Evolutionary conservation across 2,888 invertebrate species (phyloP), one percentile per base, ranked within the genome.

Genomic region (Nomada goodeniana): DNA sequence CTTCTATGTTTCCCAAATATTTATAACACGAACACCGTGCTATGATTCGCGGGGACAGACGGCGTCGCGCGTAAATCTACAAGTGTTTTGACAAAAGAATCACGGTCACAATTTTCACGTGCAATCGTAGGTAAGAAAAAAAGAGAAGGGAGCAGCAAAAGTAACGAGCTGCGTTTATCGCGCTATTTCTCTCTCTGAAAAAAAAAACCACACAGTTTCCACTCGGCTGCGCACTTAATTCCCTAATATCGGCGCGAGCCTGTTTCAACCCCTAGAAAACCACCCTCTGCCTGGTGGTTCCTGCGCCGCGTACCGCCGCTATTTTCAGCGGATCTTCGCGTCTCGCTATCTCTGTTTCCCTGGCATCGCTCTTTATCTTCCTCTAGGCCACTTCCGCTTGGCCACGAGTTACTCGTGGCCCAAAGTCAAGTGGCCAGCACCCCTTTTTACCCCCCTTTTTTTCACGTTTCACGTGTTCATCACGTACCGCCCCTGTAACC

Each of bases 381-480:
- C 53, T 72, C 55, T 55, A 72, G 60, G 53, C 50, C 67, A 61
- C 71, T 77, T 72, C 71, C 67, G 68, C 44, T 18, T 68, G 67
- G 77, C 75, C 76, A 72, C 60, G 73, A 71, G 69, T 80, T 59
- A 52, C 82, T 73, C 42, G 67, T 67, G 61, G 72, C 20, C 75
- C 76, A 83, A 86, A 86, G 86, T 85, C 86, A 85, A 86, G 85
- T 82, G 76, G 69, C 68, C 44, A 52, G 18, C 72, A 36, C 59
- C 50, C 77, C 36, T 76, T 75, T 80, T 81, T 71, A 23, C 23
- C 50, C n/a, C 36, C 1, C n/a, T 9, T 47, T 26, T 72, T 20
- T 57, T 1, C 59, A 42, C 59, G 47, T 74, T 74, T 64, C 26
- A 64, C 73, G 72, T 59, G 72, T 79, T 73, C 68, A 29, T 79